A percentile compares a stretch with the other conserved stretches of the same genome.
Evolutionary conservation across 92 coral and sea anemone species (phyloP).

Genomic region (Parazoanthus swiftii): DNA sequence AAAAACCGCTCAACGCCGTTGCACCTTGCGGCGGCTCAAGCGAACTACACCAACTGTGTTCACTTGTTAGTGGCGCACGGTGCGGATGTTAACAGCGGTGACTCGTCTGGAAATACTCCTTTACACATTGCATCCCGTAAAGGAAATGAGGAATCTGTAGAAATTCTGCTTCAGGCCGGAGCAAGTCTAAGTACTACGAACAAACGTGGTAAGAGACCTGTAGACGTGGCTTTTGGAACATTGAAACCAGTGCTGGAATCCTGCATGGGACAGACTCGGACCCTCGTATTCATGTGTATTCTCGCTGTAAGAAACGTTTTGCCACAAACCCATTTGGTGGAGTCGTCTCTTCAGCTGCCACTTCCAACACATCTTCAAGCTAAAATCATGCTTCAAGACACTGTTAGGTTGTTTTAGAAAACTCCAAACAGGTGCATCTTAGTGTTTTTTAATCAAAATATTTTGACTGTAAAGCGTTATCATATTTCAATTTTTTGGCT

Average conservation of each 20-base stretch:
- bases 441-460: too few relatives aligned
- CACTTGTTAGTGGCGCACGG: slow-evolving; percentile 45
- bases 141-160: slow-evolving; percentile 43
- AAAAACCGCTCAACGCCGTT: slow-evolving; percentile 48
- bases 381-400: slow-evolving; percentile 29
- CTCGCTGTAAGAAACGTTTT: slow-evolving; percentile 44
- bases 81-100: slow-evolving; percentile 34
- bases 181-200: slow-evolving; percentile 45
- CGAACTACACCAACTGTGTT: slow-evolving; percentile 48
- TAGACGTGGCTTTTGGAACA: slow-evolving; percentile 41
- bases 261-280: slow-evolving; percentile 46
- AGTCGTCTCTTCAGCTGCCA: slow-evolving; percentile 1
- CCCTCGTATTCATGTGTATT: slow-evolving; percentile 46
- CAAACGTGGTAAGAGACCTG: slow-evolving; percentile 47
- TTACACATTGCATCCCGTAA: slow-evolving; percentile 50
- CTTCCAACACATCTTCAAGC: slow-evolving; percentile 32
- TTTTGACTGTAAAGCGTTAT: too few relatives aligned
- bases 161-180: slow-evolving; percentile 60
- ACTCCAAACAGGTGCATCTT: background rate
- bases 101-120: slow-evolving; percentile 58
- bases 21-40: slow-evolving; percentile 50
- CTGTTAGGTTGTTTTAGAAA: background rate
- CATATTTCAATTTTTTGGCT: too few relatives aligned
- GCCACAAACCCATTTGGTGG: background rate
- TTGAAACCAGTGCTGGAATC: slow-evolving; percentile 45